Evolutionary conservation across 2,113 vertebrate species (phyloP), one percentile per base, ranked within the genome.

Genomic region (Butorides virescens): DNA sequence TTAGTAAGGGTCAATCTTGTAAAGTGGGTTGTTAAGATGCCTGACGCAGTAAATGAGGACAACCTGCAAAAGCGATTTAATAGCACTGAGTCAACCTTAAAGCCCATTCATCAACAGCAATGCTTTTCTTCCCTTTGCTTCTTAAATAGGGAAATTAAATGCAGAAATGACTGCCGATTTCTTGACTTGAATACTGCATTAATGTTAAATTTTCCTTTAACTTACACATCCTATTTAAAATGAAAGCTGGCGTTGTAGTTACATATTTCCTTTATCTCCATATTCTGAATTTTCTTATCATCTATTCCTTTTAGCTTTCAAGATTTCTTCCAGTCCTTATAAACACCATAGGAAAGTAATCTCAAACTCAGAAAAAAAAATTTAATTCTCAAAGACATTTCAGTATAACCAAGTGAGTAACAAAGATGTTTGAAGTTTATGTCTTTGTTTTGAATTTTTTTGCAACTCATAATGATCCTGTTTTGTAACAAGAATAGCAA

Each of bases 381-480:
- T 99, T 99, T 95, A 98, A 92, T 37, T 98, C 96, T 56, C 98
- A 55, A 98, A 97, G 86, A 97, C 97, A 82, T 99, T 99, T 96
- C 71, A 96, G 53, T 76, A 78, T 16, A 86, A 74, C 39, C 75
- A 91, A 98, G 98, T 97, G 97, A 97, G 46, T 66, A 61, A 75
- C n/a, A 68, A 63, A 83, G 78, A 27, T 17, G 6, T 94, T 94
- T 88, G 29, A 84, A 39, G 36, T 74, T 72, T n/a, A 77, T 53
- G 56, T 6, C 23, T 44, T 74, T 30, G 25, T n/a, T 87, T 42
- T 56, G 39, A 18, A 10, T 70, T 58, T 80, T 74, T 82, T 84
- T 86, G 30, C 27, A 56, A 37, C 19, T 80, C 36, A 9, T n/a
- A 22, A 20, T 20, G 23, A 36, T 76, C 50, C 29, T 27, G 16